Percentiles rank a stretch among this genome's conserved stretches.
Evolutionary conservation across 2,797 vertebrate species (phyloP).

Genomic region (Pelodytes ibericus): DNA sequence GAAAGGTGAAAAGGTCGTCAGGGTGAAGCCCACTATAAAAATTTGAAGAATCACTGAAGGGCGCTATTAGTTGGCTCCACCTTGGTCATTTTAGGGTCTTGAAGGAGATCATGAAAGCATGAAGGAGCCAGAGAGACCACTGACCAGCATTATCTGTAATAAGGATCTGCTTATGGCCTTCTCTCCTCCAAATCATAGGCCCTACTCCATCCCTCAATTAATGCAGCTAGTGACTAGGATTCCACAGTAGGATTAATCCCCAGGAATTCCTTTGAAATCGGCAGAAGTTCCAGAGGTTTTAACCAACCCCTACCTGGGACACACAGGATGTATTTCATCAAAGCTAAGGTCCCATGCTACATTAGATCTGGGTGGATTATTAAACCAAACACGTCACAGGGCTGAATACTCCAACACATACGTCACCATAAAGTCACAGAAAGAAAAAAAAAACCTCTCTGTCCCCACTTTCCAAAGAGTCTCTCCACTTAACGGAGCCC

Average conservation of each 20-base stretch:
- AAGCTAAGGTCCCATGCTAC: neutral
- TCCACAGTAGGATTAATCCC: conserved; percentile 73
- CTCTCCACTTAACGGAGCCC: no score
- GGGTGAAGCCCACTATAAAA: conserved; percentile 62
- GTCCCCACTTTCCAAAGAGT: neutral
- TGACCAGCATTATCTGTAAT: conserved; percentile 74
- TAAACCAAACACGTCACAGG: neutral
- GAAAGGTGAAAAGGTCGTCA: conserved; percentile 66
- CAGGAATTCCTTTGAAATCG: conserved; percentile 70
- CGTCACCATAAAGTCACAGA: no score
- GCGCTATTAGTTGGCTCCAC: conserved; percentile 69
- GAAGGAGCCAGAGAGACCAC: conserved; percentile 70
- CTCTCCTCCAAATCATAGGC: neutral
- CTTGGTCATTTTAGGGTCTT: conserved; percentile 70
- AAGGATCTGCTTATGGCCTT: conserved; percentile 74
- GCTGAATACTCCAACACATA: neutral
- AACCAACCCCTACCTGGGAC: neutral
- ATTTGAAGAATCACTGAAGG: conserved; percentile 3
- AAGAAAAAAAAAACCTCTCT: no score
- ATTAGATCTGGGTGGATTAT: neutral
- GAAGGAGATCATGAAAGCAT: conserved; percentile 72
- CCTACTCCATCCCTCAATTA: conserved; percentile 65
- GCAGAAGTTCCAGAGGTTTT: neutral
- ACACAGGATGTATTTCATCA: neutral
- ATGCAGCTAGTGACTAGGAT: conserved; percentile 68